phyloP scores from a whole-genome alignment of 2,888 invertebrate species.

The Platerodrilus igneus region DNA sequence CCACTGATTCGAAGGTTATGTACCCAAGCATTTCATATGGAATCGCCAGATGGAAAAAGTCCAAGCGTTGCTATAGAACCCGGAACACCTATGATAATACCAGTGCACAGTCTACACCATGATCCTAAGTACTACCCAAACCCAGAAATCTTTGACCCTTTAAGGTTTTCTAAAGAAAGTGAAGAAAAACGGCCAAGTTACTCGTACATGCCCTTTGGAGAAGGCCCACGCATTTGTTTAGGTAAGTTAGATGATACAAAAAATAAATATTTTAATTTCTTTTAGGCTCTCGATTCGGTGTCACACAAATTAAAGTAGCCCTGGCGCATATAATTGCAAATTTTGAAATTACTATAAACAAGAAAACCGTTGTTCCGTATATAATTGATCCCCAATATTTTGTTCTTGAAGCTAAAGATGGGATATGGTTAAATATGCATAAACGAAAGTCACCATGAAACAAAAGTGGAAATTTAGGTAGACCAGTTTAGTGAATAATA shows the following conservation, averaged over 20 bases:
- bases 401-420: conserved; percentile 27
- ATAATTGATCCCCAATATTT: conserved; percentile 30
- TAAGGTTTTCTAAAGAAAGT: conserved; percentile 40
- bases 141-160: conserved; percentile 45
- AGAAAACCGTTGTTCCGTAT: conserved; percentile 32
- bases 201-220: conserved; percentile 35
- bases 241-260: background rate
- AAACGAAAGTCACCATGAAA: no score
- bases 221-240: conserved; percentile 31
- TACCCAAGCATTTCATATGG: conserved; percentile 31
- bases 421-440: no score
- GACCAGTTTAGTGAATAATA: no score
- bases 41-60: conserved; percentile 21
- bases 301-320: conserved; percentile 43
- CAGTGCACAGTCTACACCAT: conserved; percentile 39
- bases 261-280: conserved; percentile 11
- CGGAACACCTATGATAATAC: conserved; percentile 39
- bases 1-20: conserved; percentile 27
- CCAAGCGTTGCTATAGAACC: conserved; percentile 29
- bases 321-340: conserved; percentile 38
- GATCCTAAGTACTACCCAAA: conserved; percentile 43
- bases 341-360: conserved; percentile 38
- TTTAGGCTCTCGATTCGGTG: conserved; percentile 33
- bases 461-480: no score
- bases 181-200: conserved; percentile 32